Evolutionary conservation across 2,113 vertebrate genomes (phyloP), one percentile per base, ranked within the genome.

Genomic region (Mobula birostris): DNA sequence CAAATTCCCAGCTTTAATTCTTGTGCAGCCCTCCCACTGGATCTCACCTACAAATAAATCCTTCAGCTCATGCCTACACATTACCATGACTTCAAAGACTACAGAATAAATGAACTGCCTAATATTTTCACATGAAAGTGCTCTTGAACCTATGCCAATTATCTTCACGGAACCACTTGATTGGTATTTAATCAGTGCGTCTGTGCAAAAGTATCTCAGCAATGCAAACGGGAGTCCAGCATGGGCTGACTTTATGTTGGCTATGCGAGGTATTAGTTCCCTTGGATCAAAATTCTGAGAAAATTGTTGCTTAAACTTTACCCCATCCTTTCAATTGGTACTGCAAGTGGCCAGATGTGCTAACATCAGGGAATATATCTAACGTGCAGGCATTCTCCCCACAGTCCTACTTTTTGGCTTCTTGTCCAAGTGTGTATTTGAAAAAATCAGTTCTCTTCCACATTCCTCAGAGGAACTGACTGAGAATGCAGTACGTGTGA

Each of bases 91-190:
- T 48, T 74, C 68, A 93, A 93, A 93, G 70, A 36, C 70, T 9
- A 74, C 63, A 74, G 91, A 92, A 74, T 72, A 27, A 88, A 68
- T 74, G 91, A 93, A 93, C 68, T 74, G 21, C 40, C 91, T 29
- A 72, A 70, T 74, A 93, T 93, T 74, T 93, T 93, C 68, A 24
- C 68, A 93, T 93, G 70, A 92, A 92, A 93, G 32, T 9, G 36
- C 40, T 21, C 24, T 48, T 93, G 91, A 70, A 70, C 40, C 32
- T 27, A 36, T 74, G 66, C 91, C 91, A 93, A 56, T 93, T 74
- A 93, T 74, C 66, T 48, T 70, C 70, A 27, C 14, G 70, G 91
- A 93, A 5, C 72, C n/a, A 74, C 72, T 74, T 93, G 68, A 74
- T 68, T 93, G 79, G 3, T 40, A 12, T 93, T 93, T 93, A 68